Evolutionary conservation across 2,113 vertebrate genomes (phyloP).

Genomic region (Callorhinus ursinus): DNA sequence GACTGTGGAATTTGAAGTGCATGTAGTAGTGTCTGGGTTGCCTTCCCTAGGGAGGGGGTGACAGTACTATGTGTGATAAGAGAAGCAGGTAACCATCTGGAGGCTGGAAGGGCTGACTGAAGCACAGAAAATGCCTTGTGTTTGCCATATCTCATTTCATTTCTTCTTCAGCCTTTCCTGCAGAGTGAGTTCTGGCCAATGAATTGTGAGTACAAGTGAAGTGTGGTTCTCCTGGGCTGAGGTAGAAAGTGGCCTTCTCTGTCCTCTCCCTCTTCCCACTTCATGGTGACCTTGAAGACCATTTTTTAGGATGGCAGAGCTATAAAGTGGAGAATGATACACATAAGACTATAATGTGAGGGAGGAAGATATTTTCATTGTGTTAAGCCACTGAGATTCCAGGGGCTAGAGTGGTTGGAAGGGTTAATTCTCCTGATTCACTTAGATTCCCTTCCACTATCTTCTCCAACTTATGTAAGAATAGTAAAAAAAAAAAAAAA

Average conservation of each 20-base stretch:
- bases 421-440: not conserved
- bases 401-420: not conserved
- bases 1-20: not conserved
- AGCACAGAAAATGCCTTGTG: not conserved
- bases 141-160: slow-evolving; percentile 5
- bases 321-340: not conserved
- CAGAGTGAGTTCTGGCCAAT: not conserved
- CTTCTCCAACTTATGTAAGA: not conserved
- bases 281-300: not conserved
- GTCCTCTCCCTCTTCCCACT: not conserved
- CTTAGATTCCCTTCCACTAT: not conserved
- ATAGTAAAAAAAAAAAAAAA: not conserved
- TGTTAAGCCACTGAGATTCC: not conserved
- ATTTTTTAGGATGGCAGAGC: not conserved
- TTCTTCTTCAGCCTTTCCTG: not conserved
- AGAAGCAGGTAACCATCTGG: not conserved
- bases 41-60: not conserved
- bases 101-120: not conserved
- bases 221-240: not conserved
- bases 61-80: not conserved
- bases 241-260: not conserved
- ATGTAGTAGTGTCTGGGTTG: not conserved
- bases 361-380: not conserved
- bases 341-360: not conserved
- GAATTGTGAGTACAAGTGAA: not conserved